phyloP scores from a whole-genome alignment of 2,888 invertebrate species.

The Kryphioiulus occultus region DNA sequence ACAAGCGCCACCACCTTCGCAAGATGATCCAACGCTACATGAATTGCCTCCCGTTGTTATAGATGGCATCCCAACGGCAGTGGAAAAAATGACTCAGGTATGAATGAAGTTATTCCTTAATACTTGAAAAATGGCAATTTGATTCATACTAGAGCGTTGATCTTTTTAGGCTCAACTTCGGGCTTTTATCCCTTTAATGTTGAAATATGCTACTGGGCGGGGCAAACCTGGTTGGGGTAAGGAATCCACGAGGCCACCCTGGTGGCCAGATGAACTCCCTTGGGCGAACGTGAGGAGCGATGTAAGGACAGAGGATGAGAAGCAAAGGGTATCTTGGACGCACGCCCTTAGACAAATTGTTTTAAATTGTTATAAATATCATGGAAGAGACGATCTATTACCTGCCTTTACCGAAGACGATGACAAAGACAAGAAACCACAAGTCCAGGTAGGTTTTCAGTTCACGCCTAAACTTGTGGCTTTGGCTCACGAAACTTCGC shows the following conservation, averaged over 20 bases:
- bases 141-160: neutral
- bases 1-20: constrained; percentile 87
- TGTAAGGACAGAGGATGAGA: constrained; percentile 93
- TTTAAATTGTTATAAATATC: constrained; percentile 97
- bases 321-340: constrained; percentile 98
- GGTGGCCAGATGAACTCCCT: constrained; percentile 98
- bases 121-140: neutral
- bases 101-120: constrained; percentile 4
- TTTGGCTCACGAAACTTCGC: neutral
- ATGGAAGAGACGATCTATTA: constrained; percentile 92
- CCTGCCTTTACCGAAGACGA: constrained; percentile 94
- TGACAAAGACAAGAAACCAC: constrained; percentile 70
- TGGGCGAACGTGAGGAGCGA: constrained; percentile 99
- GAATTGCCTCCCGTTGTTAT: constrained; percentile 95
- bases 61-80: constrained; percentile 97
- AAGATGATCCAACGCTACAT: constrained; percentile 91
- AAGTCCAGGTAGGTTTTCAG: constrained; percentile 67
- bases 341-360: constrained; percentile 96
- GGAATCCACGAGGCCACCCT: constrained; percentile 91
- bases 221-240: constrained; percentile 99
- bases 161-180: constrained; percentile 81
- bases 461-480: constrained; percentile 29
- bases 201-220: constrained; percentile 94
- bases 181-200: constrained; percentile 96
- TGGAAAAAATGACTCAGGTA: constrained; percentile 96